phyloP scores from a whole-genome alignment of 2,797 vertebrate species.

The Falco columbarius region DNA sequence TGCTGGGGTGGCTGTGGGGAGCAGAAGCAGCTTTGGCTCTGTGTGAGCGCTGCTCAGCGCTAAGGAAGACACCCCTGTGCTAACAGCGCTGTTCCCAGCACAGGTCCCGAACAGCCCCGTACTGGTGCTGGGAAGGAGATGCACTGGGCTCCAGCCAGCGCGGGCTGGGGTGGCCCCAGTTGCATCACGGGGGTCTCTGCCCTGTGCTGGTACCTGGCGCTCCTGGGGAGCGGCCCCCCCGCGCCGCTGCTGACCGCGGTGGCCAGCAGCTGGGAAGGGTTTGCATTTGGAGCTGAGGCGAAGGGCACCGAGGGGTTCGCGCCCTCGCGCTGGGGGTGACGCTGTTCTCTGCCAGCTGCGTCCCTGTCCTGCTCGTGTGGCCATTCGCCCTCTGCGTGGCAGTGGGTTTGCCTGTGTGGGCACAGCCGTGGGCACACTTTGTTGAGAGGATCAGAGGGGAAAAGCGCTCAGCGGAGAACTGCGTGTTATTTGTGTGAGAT shows the following conservation, averaged over 20 bases:
- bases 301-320: too few relatives aligned
- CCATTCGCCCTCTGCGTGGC: background rate
- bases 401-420: too few relatives aligned
- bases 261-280: background rate
- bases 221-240: background rate
- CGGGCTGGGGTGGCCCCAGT: too few relatives aligned
- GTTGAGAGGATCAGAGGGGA: background rate
- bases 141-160: too few relatives aligned
- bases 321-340: too few relatives aligned
- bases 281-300: rapidly evolving
- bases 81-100: too few relatives aligned
- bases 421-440: rapidly evolving
- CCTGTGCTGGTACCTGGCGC: background rate
- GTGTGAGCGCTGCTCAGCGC: too few relatives aligned
- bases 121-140: too few relatives aligned
- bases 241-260: background rate
- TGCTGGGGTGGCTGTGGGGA: too few relatives aligned
- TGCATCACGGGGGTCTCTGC: rapidly evolving
- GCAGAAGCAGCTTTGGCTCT: too few relatives aligned
- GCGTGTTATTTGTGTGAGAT: background rate
- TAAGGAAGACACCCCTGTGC: too few relatives aligned
- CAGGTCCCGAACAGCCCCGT: too few relatives aligned
- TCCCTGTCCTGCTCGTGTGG: rapidly evolving
- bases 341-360: rapidly evolving
- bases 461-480: background rate